Conservation (phyloP, 2,797 vertebrate genomes). For the Nyctalus aviator region DNA sequence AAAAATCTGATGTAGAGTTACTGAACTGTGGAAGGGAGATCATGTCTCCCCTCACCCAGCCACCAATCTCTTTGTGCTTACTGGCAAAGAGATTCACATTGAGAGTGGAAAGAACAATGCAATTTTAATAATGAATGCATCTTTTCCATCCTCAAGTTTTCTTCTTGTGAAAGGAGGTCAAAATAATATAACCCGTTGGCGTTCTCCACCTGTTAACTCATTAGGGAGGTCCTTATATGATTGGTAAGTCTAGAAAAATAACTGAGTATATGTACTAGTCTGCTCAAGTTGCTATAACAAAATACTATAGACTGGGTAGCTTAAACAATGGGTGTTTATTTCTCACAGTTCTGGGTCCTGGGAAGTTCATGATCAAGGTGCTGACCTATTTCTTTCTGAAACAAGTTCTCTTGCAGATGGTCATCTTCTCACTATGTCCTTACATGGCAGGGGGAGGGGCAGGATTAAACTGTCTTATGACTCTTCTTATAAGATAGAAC, state of each 20-base stretch:
- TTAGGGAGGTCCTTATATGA: not conserved
- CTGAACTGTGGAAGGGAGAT: not conserved
- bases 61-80: not conserved
- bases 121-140: not conserved
- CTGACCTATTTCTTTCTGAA: not conserved
- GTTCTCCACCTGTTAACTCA: not conserved
- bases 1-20: not conserved
- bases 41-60: not conserved
- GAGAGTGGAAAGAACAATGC: not conserved
- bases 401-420: not conserved
- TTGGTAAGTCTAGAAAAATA: not conserved
- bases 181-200: not conserved
- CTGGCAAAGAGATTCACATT: not conserved
- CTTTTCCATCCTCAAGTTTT: not conserved
- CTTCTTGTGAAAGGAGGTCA: not conserved
- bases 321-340: not conserved
- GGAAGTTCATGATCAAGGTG: not conserved
- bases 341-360: not conserved
- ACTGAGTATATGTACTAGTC: not conserved
- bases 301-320: not conserved
- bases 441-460: accelerated
- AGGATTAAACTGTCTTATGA: not conserved
- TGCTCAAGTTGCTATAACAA: not conserved
- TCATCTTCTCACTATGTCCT: not conserved
- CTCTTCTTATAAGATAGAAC: not conserved